Percentiles rank a stretch among this genome's conserved stretches.
Conservation (phyloP, 2,113 vertebrate genomes). For the Muntiacus reevesi region DNA sequence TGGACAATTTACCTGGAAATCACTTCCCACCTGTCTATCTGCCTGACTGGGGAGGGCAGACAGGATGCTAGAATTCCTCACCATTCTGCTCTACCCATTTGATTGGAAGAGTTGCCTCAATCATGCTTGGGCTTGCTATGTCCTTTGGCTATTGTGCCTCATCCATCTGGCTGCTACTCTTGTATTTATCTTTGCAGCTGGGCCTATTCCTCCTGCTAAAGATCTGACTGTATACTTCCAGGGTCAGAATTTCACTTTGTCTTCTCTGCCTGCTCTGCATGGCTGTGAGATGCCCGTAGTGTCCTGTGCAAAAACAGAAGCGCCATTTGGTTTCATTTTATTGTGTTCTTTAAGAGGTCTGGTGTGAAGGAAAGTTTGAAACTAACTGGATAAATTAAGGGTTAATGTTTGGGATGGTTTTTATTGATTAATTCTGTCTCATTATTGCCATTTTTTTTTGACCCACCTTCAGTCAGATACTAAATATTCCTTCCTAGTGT, state of each 20-base stretch:
- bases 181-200: constrained; percentile 8
- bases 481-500: not conserved
- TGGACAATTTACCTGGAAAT: not conserved
- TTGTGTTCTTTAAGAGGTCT: not conserved
- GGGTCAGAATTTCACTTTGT: not conserved
- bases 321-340: not conserved
- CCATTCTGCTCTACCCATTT: not conserved
- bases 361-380: not conserved
- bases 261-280: not conserved
- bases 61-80: not conserved
- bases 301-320: not conserved
- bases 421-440: not conserved
- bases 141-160: not conserved
- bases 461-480: not conserved
- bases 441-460: not conserved
- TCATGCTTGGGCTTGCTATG: not conserved
- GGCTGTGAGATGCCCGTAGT: not conserved
- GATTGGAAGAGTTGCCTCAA: not conserved
- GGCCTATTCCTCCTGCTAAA: not conserved
- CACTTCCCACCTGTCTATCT: not conserved
- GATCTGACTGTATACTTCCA: not conserved
- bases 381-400: not conserved
- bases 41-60: not conserved
- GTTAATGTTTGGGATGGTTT: not conserved
- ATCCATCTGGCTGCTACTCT: not conserved